phyloP scores from a whole-genome alignment of 2,888 invertebrate genomes.

The Helleia helle region DNA sequence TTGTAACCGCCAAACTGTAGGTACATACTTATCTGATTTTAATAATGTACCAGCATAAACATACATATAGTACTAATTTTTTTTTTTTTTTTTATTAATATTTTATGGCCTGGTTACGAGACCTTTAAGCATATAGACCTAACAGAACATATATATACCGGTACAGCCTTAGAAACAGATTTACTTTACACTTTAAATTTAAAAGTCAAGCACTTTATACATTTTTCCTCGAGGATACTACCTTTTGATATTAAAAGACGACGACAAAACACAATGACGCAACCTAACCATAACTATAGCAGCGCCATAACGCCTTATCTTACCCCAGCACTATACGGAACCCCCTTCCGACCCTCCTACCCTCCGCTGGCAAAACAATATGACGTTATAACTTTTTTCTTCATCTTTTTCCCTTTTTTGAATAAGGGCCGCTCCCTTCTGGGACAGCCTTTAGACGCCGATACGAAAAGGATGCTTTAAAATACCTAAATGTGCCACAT shows the following conservation, averaged over 20 bases:
- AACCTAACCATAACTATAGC: constrained; percentile 32
- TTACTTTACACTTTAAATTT: no score
- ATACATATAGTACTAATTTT: no score
- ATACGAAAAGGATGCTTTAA: constrained; percentile 30
- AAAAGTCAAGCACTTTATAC: not conserved
- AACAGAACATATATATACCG: no score
- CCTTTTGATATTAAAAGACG: constrained; percentile 35
- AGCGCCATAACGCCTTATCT: constrained; percentile 59
- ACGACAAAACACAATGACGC: constrained; percentile 50
- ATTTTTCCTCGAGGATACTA: not conserved
- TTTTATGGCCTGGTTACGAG: no score
- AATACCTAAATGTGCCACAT: constrained; percentile 6
- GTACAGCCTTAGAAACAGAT: no score
- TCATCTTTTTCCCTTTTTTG: constrained; percentile 63
- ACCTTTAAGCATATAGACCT: no score
- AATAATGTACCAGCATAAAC: no score
- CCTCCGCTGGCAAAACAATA: constrained; percentile 70
- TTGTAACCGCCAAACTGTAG: no score
- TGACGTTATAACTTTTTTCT: constrained; percentile 73
- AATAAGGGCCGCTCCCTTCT: constrained; percentile 53
- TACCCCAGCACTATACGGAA: constrained; percentile 56
- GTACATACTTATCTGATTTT: no score
- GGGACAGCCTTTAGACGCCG: constrained; percentile 53
- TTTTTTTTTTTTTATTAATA: no score
- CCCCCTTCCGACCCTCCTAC: constrained; percentile 35